Conservation (phyloP, 2,797 vertebrate genomes). For the Eulemur coronatus region DNA sequence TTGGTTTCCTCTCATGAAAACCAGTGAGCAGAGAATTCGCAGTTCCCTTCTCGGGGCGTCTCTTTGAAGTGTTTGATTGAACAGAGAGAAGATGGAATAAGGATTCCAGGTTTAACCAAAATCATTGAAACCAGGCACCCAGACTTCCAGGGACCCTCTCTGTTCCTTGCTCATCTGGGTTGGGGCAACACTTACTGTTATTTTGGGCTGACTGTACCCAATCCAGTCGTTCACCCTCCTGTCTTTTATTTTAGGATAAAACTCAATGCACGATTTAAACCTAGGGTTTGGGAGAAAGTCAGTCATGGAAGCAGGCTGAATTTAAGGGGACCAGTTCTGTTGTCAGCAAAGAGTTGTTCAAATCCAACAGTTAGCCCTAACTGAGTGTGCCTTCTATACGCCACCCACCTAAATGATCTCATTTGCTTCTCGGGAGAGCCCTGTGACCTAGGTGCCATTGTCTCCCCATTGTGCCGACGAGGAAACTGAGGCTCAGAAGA, state of each 20-base stretch:
- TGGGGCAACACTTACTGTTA: neutral
- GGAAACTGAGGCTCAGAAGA: neutral
- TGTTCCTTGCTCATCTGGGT: neutral
- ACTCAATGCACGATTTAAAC: neutral
- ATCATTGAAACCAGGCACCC: neutral
- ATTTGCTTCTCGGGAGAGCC: neutral
- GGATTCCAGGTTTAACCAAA: constrained; percentile 15
- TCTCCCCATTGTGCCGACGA: neutral
- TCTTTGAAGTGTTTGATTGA: constrained; percentile 81
- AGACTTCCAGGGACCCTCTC: neutral
- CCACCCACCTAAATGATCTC: neutral
- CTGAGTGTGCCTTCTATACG: accelerated
- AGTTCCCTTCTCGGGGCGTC: constrained; percentile 71
- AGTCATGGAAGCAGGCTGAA: neutral
- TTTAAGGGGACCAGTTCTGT: neutral
- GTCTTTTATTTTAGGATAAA: neutral
- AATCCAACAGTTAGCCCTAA: neutral
- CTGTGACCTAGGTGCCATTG: neutral
- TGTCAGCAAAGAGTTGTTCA: neutral
- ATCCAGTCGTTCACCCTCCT: neutral
- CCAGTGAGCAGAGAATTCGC: constrained; percentile 55
- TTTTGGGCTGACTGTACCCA: neutral
- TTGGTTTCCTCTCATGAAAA: constrained; percentile 77
- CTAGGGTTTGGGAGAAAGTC: constrained; percentile 9
- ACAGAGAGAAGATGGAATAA: constrained; percentile 43